These are phyloP conservation scores for Pelvicachromis taeniatus DNA, from an alignment of 2,113 vertebrate genomes.

Conservation along the genomic window DNA sequence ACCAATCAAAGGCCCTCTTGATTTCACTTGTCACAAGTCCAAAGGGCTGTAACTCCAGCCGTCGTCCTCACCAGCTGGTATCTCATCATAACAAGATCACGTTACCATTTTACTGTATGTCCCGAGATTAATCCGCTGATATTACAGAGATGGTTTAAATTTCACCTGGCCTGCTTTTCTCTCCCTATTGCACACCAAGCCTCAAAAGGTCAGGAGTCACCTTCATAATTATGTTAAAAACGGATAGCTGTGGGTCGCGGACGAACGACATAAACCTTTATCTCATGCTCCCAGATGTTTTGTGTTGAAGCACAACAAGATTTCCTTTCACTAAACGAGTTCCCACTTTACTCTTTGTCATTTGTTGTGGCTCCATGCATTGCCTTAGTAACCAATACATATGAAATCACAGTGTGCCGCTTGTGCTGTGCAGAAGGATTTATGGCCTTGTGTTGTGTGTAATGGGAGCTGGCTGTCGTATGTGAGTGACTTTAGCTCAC, in stretches of 20 bases:
- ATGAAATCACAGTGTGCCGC: constrained; percentile 60
- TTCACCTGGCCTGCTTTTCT: constrained; percentile 35
- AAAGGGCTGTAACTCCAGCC: constrained; percentile 40
- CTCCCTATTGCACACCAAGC: not conserved
- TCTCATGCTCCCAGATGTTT: constrained; percentile 11
- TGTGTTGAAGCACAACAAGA: not conserved
- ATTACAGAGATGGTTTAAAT: constrained; percentile 42
- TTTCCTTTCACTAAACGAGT: constrained; percentile 30
- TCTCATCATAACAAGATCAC: constrained; percentile 44
- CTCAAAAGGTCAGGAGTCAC: constrained; percentile 41
- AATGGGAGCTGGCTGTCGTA: constrained; percentile 57
- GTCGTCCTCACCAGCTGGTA: constrained; percentile 26
- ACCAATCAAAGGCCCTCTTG: constrained; percentile 48
- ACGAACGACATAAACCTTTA: constrained; percentile 5
- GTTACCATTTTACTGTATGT: constrained; percentile 56
- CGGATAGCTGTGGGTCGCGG: constrained; percentile 2
- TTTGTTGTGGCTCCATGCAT: constrained; percentile 56
- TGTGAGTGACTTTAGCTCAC: constrained; percentile 48
- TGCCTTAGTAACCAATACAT: constrained; percentile 63
- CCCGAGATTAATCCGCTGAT: constrained; percentile 53
- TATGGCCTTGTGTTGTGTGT: constrained; percentile 60
- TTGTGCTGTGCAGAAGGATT: constrained; percentile 53
- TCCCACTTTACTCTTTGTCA: constrained; percentile 33
- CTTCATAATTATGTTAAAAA: constrained; percentile 15
- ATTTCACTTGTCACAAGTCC: constrained; percentile 38